Evolutionary conservation across 2,888 invertebrate genomes (phyloP).

Genomic region (Agonum fuliginosum): DNA sequence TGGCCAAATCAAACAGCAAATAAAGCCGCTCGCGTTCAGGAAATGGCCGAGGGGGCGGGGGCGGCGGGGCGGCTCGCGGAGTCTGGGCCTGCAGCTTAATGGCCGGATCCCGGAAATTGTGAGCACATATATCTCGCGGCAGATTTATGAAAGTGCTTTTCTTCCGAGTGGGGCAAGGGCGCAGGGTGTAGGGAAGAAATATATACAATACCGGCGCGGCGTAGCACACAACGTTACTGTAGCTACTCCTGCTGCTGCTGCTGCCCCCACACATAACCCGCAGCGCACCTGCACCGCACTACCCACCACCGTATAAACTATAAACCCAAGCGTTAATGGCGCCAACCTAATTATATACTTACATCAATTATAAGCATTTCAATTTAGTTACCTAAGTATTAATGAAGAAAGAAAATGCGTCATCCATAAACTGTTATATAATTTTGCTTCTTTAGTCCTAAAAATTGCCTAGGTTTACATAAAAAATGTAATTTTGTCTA

Average conservation of each 20-base stretch:
- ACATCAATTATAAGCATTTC: too few relatives aligned
- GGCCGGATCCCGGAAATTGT: conserved; percentile 94
- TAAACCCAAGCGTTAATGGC: too few relatives aligned
- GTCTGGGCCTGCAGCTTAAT: conserved; percentile 76
- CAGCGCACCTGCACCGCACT: conserved; percentile 24
- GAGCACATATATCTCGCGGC: conserved; percentile 92
- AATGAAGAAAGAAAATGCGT: too few relatives aligned
- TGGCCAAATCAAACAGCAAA: conserved; percentile 71
- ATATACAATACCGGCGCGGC: conserved; percentile 70
- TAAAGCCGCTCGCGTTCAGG: conserved; percentile 66
- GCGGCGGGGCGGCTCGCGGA: conserved; percentile 40
- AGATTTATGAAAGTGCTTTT: conserved; percentile 91
- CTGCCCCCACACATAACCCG: neutral
- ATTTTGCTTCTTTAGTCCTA: too few relatives aligned
- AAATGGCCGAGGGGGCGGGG: conserved; percentile 64
- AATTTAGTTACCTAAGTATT: too few relatives aligned
- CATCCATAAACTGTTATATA: too few relatives aligned
- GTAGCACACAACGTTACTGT: neutral
- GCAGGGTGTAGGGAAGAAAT: conserved; percentile 68
- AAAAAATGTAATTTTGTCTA: too few relatives aligned
- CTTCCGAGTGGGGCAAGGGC: conserved; percentile 70
- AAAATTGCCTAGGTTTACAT: too few relatives aligned
- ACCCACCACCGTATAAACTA: conserved; percentile 1
- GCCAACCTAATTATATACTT: too few relatives aligned
- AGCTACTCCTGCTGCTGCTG: neutral